Percentiles rank a stretch among this genome's conserved stretches.
Conservation (phyloP, 2,888 invertebrate genomes). For the Cordilura impudica region DNA sequence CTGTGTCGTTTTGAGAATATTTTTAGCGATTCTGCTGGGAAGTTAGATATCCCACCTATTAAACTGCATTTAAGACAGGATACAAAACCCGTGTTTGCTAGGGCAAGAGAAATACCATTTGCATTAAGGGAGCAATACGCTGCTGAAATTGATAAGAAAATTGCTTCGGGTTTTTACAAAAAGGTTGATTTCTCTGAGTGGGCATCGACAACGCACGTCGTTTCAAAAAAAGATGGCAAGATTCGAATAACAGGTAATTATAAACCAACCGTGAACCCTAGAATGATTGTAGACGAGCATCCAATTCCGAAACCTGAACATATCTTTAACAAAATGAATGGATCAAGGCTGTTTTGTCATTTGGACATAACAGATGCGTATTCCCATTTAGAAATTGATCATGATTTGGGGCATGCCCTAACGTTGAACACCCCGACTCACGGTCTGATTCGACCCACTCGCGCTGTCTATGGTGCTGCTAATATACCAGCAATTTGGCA, state of each 20-base stretch:
- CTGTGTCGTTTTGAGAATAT: no score
- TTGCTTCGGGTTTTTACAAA: constrained; percentile 18
- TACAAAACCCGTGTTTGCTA: constrained; percentile 8
- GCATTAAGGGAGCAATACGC: constrained; percentile 18
- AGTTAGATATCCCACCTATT: background rate
- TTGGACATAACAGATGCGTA: no score
- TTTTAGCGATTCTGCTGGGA: constrained; percentile 1
- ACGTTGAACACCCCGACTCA: no score
- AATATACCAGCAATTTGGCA: constrained; percentile 23
- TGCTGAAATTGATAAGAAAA: constrained; percentile 22
- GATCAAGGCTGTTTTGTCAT: no score
- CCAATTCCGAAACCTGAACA: no score
- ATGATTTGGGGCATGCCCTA: no score
- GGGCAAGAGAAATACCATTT: constrained; percentile 16
- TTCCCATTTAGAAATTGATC: no score
- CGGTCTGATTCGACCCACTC: constrained; percentile 20
- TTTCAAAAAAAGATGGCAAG: constrained; percentile 38
- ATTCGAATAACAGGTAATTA: no score
- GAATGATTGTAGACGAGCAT: no score
- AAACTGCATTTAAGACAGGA: background rate
- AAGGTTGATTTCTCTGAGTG: constrained; percentile 46
- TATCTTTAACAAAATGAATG: no score
- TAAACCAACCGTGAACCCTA: no score
- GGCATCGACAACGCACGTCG: constrained; percentile 42
- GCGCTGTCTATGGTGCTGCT: constrained; percentile 16